Base-by-base conservation (phyloP, 2,113 vertebrate genomes). In the Semnornis frantzii region DNA sequence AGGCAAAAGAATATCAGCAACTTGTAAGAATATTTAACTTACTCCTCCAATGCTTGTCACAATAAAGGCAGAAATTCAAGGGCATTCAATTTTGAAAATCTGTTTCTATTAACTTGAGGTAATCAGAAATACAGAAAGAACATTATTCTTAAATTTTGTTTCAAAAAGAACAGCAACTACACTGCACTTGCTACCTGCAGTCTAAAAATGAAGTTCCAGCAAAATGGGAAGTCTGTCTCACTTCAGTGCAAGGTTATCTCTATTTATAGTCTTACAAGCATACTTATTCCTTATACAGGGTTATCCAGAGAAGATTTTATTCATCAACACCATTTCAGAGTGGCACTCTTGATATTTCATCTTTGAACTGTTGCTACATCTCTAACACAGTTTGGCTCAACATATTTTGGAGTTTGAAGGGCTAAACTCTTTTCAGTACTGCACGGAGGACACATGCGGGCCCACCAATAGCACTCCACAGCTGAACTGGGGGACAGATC, bases 281-380 rank as follows among this genome's bases (percentile, higher is more conserved):
- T 8, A 48, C 33, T 17, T 5, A 19, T 23, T 55, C 48, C 31
- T 39, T 28, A 25, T 16, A 73, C 0, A 0, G 7, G 5, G 33
- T 48, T 60, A 89, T 10, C 37, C 52, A 75, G 52, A 46, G 30
- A 62, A 34, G 10, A 15, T n/a, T 37, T 34, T 82, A 15, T 50
- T 66, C 54, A 65, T 17, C 59, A 34, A 6, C 21, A 10, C 2
- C 15, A 54, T 37, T 72, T 77, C 33, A 25, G 46, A 82, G 71
- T 16, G 6, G 71, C 30, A 55, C n/a, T 71, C 31, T 57, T 84
- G 17, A 30, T 13, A 21, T 42, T 52, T 54, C 16, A 27, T 24
- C 34, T 39, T 39, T 16, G 30, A 39, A 52, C 12, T 52, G 50
- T 52, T 24, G 23, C 23, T 52, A 52, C 50, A 50, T 10, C 30